A percentile compares a stretch with the other conserved stretches of the same genome.
Evolutionary conservation across 2,113 vertebrate genomes (phyloP).

Genomic region (Centropristis striata): DNA sequence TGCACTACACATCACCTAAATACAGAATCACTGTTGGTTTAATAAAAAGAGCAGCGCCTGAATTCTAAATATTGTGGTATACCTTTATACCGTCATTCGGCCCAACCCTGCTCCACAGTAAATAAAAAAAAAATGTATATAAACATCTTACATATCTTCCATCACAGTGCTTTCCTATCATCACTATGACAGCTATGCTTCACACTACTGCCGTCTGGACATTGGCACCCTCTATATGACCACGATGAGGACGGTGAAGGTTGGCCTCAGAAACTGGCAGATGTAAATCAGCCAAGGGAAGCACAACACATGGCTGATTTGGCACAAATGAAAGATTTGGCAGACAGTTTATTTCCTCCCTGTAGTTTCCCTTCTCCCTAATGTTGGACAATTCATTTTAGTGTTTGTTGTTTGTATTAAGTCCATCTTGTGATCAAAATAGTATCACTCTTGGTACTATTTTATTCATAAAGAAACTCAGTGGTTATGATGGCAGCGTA

Average conservation of each 20-base stretch:
- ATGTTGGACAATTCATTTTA: conserved; percentile 20
- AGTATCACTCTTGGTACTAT: not conserved
- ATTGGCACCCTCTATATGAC: conserved; percentile 22
- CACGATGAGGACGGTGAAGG: conserved; percentile 57
- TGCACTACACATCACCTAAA: too few relatives aligned
- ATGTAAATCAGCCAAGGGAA: conserved; percentile 54
- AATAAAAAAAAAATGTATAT: not conserved
- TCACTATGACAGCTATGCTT: conserved; percentile 1
- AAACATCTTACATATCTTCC: not conserved
- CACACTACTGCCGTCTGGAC: conserved; percentile 36
- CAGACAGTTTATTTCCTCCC: conserved; percentile 41
- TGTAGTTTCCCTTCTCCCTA: conserved; percentile 9
- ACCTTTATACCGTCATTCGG: too few relatives aligned
- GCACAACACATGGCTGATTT: conserved; percentile 68
- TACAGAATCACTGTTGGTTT: too few relatives aligned
- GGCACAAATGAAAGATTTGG: conserved; percentile 53
- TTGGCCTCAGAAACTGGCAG: conserved; percentile 55
- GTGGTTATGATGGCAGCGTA: not conserved
- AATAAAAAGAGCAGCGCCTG: too few relatives aligned
- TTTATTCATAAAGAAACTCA: not conserved
- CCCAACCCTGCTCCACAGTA: not conserved
- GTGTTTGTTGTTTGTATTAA: conserved; percentile 4
- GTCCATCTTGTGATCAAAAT: not conserved
- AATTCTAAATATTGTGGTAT: too few relatives aligned
- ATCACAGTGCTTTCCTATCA: not conserved